A percentile compares a stretch with the other conserved stretches of the same genome.
Evolutionary conservation across 30 jellyfish, hydroid and myxozoan genomes (phyloP).

Genomic region (Nemopilema nomurai): DNA sequence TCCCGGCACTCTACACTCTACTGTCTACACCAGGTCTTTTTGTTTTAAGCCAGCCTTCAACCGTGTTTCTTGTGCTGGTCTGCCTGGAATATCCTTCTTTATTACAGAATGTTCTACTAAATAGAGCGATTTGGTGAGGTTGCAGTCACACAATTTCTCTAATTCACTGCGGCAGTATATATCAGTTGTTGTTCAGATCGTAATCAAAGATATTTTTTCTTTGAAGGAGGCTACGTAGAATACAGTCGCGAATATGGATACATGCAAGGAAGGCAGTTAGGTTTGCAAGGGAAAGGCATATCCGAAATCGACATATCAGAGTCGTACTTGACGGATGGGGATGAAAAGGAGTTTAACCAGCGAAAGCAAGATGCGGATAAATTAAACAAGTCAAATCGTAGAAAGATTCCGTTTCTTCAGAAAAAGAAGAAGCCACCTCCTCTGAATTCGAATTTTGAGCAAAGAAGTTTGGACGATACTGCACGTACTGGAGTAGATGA

Average conservation of each 20-base stretch:
- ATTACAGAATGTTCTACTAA: too few relatives aligned
- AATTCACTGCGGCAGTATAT: not conserved
- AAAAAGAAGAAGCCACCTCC: slow-evolving; percentile 36
- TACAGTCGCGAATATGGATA: slow-evolving; percentile 27
- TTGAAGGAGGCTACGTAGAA: slow-evolving; percentile 61
- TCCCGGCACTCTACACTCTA: too few relatives aligned
- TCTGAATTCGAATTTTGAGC: not conserved
- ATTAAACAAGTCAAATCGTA: slow-evolving; percentile 19
- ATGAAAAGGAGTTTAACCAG: slow-evolving; percentile 34
- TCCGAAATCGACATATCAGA: slow-evolving; percentile 66
- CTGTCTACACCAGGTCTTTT: too few relatives aligned
- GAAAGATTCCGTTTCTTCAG: slow-evolving; percentile 52
- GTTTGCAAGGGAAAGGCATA: slow-evolving; percentile 36
- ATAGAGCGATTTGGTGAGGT: too few relatives aligned
- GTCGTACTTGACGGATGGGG: slow-evolving; percentile 45
- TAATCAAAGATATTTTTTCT: not conserved
- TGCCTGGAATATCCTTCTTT: too few relatives aligned
- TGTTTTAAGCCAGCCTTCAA: too few relatives aligned
- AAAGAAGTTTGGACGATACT: not conserved
- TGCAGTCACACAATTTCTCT: not conserved
- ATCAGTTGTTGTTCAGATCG: not conserved
- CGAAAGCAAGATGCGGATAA: slow-evolving; percentile 16
- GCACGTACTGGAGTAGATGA: slow-evolving; percentile 5
- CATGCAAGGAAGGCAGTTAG: not conserved
- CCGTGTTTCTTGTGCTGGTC: too few relatives aligned